These are phyloP conservation scores for Polia nebulosa DNA, from an alignment of 2,888 invertebrate species.

Conservation along the genomic window DNA sequence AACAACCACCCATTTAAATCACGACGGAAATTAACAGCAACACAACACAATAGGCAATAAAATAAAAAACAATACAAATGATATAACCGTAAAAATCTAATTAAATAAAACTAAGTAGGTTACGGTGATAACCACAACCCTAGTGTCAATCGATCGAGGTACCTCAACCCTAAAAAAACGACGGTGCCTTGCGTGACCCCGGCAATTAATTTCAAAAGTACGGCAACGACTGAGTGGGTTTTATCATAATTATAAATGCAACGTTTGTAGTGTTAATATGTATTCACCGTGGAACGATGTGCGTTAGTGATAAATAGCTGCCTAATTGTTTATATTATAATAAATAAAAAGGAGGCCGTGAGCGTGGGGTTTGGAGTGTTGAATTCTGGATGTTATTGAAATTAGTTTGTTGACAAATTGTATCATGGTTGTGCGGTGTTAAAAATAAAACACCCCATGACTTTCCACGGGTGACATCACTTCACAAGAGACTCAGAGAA, in stretches of 20 bases:
- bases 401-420: conserved; percentile 48
- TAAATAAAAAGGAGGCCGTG: conserved; percentile 57
- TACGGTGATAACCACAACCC: conserved; percentile 60
- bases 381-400: conserved; percentile 45
- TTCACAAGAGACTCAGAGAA: conserved; percentile 39
- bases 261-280: conserved; percentile 71
- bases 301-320: conserved; percentile 73
- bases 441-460: conserved; percentile 38
- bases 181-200: conserved; percentile 77
- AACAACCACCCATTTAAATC: conserved; percentile 42
- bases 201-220: conserved; percentile 80
- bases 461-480: conserved; percentile 37
- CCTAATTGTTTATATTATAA: conserved; percentile 70
- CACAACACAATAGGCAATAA: conserved; percentile 51
- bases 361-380: conserved; percentile 55
- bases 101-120: conserved; percentile 67
- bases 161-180: conserved; percentile 69
- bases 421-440: conserved; percentile 18
- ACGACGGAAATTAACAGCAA: conserved; percentile 48
- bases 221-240: conserved; percentile 67
- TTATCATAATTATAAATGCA: conserved; percentile 69
- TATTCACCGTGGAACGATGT: conserved; percentile 74
- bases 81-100: conserved; percentile 58
- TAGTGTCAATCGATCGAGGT: conserved; percentile 65
- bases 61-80: conserved; percentile 60